These are phyloP conservation scores for Toxotes jaculatrix DNA, from an alignment of 2,113 vertebrate genomes.

Conservation along the genomic window DNA sequence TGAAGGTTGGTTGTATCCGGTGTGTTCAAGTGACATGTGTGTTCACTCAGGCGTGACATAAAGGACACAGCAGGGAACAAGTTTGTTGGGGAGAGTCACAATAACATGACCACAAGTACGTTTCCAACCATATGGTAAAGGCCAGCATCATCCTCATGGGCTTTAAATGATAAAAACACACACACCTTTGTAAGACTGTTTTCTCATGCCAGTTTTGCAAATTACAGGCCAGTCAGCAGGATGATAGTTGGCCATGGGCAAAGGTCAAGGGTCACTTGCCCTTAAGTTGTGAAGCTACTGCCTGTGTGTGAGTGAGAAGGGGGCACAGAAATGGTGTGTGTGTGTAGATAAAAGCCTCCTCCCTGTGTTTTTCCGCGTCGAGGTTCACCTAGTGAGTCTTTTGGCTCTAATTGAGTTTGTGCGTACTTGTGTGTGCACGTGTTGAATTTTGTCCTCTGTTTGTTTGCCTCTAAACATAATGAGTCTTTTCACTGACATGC, in stretches of 20 bases:
- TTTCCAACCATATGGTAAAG: background rate
- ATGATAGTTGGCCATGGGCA: background rate
- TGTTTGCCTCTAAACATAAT: constrained; percentile 31
- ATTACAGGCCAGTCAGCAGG: constrained; percentile 27
- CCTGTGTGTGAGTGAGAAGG: constrained; percentile 28
- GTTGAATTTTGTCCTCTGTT: constrained; percentile 19
- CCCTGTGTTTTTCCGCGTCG: constrained; percentile 28
- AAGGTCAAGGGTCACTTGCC: constrained; percentile 45
- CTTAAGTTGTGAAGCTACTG: background rate
- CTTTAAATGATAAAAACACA: background rate
- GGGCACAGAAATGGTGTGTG: background rate
- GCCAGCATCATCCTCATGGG: background rate
- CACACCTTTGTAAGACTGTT: background rate
- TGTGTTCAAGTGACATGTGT: constrained; percentile 39
- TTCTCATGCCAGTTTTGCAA: constrained; percentile 6
- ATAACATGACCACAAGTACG: background rate
- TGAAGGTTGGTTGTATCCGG: constrained; percentile 7
- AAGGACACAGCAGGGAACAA: constrained; percentile 4
- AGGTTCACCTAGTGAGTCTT: constrained; percentile 34
- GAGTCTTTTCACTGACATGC: constrained; percentile 16
- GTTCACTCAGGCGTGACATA: constrained; percentile 29
- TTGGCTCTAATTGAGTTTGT: background rate
- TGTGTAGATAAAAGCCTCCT: constrained; percentile 11
- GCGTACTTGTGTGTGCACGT: background rate
- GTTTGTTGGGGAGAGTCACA: background rate